Percentiles rank a stretch among this genome's conserved stretches.
These are phyloP conservation scores for Mizuhopecten yessoensis DNA, from an alignment of 1,140 invertebrate genomes.

Conservation along the genomic window DNA sequence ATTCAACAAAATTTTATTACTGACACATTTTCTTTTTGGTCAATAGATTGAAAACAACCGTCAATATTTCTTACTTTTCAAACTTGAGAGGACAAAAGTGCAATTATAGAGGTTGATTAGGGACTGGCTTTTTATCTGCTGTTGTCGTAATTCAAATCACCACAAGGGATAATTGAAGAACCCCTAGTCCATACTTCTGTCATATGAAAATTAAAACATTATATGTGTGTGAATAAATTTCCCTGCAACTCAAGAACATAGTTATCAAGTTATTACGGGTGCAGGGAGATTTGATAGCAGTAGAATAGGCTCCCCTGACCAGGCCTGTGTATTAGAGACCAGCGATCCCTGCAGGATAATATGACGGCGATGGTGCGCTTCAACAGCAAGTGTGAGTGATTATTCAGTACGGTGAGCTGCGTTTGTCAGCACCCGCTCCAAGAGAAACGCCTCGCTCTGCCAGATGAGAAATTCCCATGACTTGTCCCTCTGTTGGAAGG, in stretches of 20 bases:
- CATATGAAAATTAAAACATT: conserved; percentile 40
- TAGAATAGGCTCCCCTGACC: conserved; percentile 13
- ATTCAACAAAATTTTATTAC: not conserved
- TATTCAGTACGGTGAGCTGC: conserved; percentile 25
- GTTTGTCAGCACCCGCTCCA: conserved; percentile 23
- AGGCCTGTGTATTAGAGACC: not conserved
- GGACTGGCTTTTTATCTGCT: not conserved
- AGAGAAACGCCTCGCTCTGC: conserved; percentile 42
- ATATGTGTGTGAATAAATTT: conserved; percentile 20
- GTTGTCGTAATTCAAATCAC: not conserved
- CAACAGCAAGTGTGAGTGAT: conserved; percentile 20
- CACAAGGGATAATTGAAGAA: conserved; percentile 27
- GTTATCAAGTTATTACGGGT: conserved; percentile 34
- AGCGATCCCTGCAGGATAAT: not conserved
- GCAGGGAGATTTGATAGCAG: not conserved
- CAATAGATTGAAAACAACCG: not conserved
- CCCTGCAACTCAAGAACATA: conserved; percentile 24
- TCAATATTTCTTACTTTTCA: conserved; percentile 19
- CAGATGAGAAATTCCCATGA: conserved; percentile 63
- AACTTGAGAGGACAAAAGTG: conserved; percentile 6
- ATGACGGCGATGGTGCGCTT: conserved; percentile 20
- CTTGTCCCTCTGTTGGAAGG: conserved; percentile 41
- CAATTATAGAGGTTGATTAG: conserved; percentile 16
- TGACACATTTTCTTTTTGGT: not conserved
- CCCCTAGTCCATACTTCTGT: conserved; percentile 37